A percentile compares a stretch with the other conserved stretches of the same genome.
phyloP scores from a whole-genome alignment of 2,113 vertebrate genomes.

The Dunckerocampus dactyliophorus region DNA sequence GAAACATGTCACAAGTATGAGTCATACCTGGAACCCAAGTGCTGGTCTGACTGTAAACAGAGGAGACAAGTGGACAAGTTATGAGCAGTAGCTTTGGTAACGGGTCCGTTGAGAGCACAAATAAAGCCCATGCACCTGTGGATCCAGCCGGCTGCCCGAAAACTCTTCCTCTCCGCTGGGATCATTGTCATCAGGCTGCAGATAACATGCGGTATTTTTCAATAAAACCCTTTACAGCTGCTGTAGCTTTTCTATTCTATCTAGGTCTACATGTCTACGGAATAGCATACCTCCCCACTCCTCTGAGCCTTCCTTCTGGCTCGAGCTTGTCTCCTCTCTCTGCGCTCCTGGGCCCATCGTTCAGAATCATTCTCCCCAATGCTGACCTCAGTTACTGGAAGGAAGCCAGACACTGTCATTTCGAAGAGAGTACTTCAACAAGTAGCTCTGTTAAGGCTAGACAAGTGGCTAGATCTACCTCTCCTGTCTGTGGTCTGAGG shows the following conservation, averaged over 20 bases:
- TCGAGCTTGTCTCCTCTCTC: constrained; percentile 68
- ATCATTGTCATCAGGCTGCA: constrained; percentile 71
- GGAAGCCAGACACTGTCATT: constrained; percentile 26
- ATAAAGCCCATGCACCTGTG: constrained; percentile 57
- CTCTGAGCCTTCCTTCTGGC: constrained; percentile 68
- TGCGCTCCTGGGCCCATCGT: constrained; percentile 60
- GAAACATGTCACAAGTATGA: constrained; percentile 27
- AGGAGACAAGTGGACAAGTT: constrained; percentile 24
- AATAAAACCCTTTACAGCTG: neutral
- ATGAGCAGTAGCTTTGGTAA: constrained; percentile 2
- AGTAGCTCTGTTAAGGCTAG: neutral
- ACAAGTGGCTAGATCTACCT: constrained; percentile 36
- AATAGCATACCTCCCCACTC: constrained; percentile 56
- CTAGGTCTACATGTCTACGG: neutral
- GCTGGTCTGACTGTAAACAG: constrained; percentile 56
- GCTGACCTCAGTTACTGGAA: constrained; percentile 64
- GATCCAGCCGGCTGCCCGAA: constrained; percentile 62
- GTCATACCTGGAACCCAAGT: constrained; percentile 66
- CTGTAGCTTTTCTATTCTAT: neutral
- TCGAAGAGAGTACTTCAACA: constrained; percentile 11
- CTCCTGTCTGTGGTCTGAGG: constrained; percentile 56
- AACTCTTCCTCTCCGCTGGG: constrained; percentile 70
- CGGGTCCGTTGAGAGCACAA: constrained; percentile 7
- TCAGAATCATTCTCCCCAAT: constrained; percentile 68
- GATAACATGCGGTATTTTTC: constrained; percentile 12